These are phyloP conservation scores for Phallusia fumigata DNA, from an alignment of 23 tunicate species.

Conservation along the genomic window DNA sequence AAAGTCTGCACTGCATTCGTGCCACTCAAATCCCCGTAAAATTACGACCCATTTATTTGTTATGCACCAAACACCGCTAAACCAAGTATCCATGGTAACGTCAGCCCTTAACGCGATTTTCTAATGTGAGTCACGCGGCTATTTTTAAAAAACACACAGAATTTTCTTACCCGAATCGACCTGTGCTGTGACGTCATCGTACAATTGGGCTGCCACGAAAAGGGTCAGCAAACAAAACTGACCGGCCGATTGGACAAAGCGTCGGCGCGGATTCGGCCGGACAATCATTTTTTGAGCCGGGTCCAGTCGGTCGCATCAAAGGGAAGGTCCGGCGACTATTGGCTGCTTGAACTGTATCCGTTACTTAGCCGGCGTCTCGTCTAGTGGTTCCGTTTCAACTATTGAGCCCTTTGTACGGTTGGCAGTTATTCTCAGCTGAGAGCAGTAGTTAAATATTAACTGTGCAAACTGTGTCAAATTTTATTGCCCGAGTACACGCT, in stretches of 20 bases:
- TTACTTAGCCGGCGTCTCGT: neutral
- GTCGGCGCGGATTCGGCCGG: neutral
- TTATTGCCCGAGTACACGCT: neutral
- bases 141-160: neutral
- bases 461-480: neutral
- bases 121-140: no score
- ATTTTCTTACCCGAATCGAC: neutral
- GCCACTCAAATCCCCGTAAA: no score
- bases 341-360: neutral
- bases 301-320: neutral
- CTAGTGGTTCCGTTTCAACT: no score
- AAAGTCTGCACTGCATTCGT: no score
- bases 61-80: no score
- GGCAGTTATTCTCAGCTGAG: neutral
- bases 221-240: neutral
- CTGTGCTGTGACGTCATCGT: neutral
- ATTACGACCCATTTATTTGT: no score
- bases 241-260: neutral
- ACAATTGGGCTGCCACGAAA: neutral
- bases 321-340: neutral
- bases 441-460: neutral
- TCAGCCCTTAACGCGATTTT: no score
- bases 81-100: no score
- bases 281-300: neutral
- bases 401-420: no score